Percentiles rank a stretch among this genome's conserved stretches.
These are phyloP conservation scores for Geopemphigus sp. DNA, from an alignment of 1,140 invertebrate genomes.

Conservation along the genomic window DNA sequence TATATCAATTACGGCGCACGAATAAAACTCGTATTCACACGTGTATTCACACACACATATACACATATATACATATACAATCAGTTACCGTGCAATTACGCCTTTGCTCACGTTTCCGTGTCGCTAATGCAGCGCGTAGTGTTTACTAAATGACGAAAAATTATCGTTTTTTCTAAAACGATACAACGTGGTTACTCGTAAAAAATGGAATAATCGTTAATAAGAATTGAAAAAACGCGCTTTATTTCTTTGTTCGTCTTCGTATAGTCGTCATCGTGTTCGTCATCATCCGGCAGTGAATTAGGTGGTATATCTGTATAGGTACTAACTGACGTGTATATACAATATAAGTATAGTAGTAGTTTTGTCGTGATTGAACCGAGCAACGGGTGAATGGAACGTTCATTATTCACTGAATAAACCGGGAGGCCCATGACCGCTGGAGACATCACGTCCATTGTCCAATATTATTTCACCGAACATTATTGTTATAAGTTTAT, in stretches of 20 bases:
- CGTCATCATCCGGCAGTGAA: not conserved
- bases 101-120: not conserved
- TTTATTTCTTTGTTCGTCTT: constrained; percentile 1
- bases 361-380: constrained; percentile 20
- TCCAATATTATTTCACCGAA: constrained; percentile 16
- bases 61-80: not conserved
- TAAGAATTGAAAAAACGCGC: not conserved
- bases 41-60: not conserved
- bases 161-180: too few species aligned
- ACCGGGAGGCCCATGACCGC: constrained; percentile 28
- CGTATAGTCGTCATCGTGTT: not conserved
- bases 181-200: constrained; percentile 3
- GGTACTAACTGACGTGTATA: not conserved
- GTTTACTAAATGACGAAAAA: too few species aligned
- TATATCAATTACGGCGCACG: not conserved
- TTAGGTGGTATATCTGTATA: not conserved
- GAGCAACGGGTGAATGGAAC: constrained; percentile 12
- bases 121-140: not conserved
- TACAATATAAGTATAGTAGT: not conserved
- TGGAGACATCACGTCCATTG: constrained; percentile 3
- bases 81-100: not conserved
- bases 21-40: not conserved
- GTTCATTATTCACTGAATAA: not conserved
- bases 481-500: not conserved
- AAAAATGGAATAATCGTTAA: constrained; percentile 11